These are phyloP conservation scores for Troides aeacus DNA, from an alignment of 2,888 invertebrate genomes.

Conservation along the genomic window DNA sequence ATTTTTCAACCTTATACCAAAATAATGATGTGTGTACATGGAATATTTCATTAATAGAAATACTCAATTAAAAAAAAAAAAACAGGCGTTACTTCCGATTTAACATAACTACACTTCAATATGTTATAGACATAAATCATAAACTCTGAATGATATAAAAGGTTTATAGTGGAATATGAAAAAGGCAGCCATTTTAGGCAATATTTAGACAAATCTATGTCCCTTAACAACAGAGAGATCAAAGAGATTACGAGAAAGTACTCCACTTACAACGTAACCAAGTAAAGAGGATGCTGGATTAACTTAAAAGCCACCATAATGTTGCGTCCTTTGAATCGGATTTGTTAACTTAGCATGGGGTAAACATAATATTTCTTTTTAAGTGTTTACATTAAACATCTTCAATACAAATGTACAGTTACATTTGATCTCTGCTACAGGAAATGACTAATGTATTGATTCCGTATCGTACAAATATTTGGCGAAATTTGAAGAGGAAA, in stretches of 20 bases:
- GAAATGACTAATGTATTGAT: not conserved
- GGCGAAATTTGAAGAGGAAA: not conserved
- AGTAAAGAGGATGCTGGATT: conserved; percentile 14
- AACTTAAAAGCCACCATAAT: conserved; percentile 12
- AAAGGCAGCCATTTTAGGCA: not conserved
- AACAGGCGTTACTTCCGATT: no score
- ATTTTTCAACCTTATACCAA: no score
- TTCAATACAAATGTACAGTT: not conserved
- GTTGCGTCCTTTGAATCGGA: conserved; percentile 8
- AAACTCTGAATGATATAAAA: no score
- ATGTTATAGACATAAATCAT: no score
- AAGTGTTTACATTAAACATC: not conserved
- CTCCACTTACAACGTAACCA: conserved; percentile 6
- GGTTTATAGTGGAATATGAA: not conserved
- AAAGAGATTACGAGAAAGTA: conserved; percentile 5
- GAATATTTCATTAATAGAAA: no score
- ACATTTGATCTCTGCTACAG: not conserved
- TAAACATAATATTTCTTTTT: not conserved
- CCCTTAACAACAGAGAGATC: conserved; percentile 1
- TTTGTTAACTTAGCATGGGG: conserved; percentile 12
- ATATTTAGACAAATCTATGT: not conserved
- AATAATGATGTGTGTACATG: no score
- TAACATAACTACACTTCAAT: no score
- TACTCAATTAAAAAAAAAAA: no score
- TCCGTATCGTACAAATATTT: not conserved